Base-by-base conservation (phyloP, 2,113 vertebrate genomes). In the Hyaena hyaena region DNA sequence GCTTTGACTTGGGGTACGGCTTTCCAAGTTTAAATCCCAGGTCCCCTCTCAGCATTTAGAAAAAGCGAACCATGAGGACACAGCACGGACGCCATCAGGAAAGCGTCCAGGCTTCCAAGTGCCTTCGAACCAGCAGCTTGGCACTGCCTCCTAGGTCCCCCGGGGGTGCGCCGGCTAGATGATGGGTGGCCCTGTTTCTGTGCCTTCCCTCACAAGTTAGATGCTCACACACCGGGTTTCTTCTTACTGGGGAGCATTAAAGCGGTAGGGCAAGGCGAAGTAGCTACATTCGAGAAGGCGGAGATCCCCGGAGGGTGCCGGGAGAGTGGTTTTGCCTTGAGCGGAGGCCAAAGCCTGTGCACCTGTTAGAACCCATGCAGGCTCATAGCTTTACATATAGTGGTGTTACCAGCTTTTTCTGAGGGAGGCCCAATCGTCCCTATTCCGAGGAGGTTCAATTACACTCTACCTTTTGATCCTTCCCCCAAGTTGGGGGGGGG, bases 321-420 rank as follows among this genome's bases (percentile, higher is more conserved):
- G 1, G 26, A 43, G 45, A 45, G 7, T 21, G 0, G 0, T 31
- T 45, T 66, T 71, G 65, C 23, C 45, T 21, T 35, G 45, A 85
- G 28, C 7, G 71, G 35, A 39, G 33, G 31, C 48, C 7, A 2
- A 2, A 61, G 28, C 45, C 63, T 74, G 35, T 35, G 43, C 77
- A 65, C 86, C 96, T 93, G 86, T 91, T 90, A 50, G 26, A 66
- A 73, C 23, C 79, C 65, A 4, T 55, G 3, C 69, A 50, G 83
- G 35, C 26, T 11, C 23, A 8, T 6, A 68, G 2, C 17, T 33
- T 82, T 58, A 26, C 35, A 7, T 28, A 33, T 53, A 58, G 24
- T 0, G 0, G 4, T 28, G 33, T 28, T 58, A 31, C 24, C 79
- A 26, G 61, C 39, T 45, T 85, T 69, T 86, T 31, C 91, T 58